These are phyloP conservation scores for Cyanoliseus patagonus DNA, from an alignment of 2,113 vertebrate species.

Conservation along the genomic window DNA sequence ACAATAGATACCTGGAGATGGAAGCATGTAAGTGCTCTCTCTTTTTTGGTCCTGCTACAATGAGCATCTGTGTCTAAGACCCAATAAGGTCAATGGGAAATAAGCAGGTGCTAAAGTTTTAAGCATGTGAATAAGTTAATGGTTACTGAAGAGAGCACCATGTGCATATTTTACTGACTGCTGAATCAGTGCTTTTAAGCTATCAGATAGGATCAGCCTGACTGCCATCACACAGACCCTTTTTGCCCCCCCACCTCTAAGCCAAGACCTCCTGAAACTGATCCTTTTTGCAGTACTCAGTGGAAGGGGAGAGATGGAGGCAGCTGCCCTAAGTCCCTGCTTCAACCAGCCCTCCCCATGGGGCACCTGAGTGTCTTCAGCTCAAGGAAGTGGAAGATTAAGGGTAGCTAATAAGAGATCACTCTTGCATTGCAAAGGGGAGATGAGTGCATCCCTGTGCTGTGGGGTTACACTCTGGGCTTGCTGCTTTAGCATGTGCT, in stretches of 20 bases:
- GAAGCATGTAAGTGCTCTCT: background rate
- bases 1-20: background rate
- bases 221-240: background rate
- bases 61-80: background rate
- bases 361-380: background rate
- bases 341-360: background rate
- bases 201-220: background rate
- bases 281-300: background rate
- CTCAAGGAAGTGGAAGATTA: background rate
- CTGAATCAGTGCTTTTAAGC: background rate
- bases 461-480: fast-evolving
- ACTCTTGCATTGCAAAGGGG: background rate
- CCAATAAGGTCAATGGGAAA: background rate
- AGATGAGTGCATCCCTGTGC: fast-evolving
- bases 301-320: background rate
- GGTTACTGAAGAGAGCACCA: background rate
- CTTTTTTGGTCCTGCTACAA: background rate
- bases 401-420: background rate
- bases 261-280: background rate
- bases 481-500: background rate
- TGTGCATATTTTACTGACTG: background rate
- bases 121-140: background rate
- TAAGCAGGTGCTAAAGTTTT: background rate
- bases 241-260: background rate
- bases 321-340: background rate